phyloP scores from a whole-genome alignment of 2,888 invertebrate species.

The Drosophila yooni region DNA sequence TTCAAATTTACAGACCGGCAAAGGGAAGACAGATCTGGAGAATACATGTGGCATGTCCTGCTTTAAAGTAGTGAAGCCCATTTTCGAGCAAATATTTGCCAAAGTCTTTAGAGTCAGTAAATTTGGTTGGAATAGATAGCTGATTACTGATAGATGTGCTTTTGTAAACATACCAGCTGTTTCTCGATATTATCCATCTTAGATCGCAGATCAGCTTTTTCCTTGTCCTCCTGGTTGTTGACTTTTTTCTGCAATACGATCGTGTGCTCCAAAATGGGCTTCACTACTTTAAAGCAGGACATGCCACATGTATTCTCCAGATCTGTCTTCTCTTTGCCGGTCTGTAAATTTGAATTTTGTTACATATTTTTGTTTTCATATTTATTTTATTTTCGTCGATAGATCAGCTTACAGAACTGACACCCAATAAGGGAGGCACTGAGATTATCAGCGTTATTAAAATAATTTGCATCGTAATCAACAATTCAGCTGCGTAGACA shows the following conservation, averaged over 20 bases:
- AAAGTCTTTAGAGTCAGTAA: neutral
- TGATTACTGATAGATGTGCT: neutral
- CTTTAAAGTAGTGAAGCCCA: no score
- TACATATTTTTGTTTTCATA: neutral
- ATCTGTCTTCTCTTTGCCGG: fast-evolving
- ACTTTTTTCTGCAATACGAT: neutral
- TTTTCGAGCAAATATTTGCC: neutral
- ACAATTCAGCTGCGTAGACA: neutral
- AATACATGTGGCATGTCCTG: no score
- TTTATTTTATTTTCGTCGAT: neutral
- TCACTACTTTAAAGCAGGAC: neutral
- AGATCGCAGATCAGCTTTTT: neutral
- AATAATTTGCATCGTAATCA: neutral
- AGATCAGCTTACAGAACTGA: neutral
- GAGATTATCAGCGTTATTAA: neutral
- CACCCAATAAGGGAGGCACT: neutral
- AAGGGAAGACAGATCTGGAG: no score
- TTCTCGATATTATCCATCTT: neutral
- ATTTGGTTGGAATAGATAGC: neutral
- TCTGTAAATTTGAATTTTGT: neutral
- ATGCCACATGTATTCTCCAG: neutral
- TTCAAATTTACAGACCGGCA: no score
- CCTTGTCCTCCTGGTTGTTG: neutral
- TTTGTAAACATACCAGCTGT: neutral
- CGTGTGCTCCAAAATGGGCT: neutral